These are phyloP conservation scores for Eurois occulta DNA, from an alignment of 2,888 invertebrate species.

Conservation along the genomic window DNA sequence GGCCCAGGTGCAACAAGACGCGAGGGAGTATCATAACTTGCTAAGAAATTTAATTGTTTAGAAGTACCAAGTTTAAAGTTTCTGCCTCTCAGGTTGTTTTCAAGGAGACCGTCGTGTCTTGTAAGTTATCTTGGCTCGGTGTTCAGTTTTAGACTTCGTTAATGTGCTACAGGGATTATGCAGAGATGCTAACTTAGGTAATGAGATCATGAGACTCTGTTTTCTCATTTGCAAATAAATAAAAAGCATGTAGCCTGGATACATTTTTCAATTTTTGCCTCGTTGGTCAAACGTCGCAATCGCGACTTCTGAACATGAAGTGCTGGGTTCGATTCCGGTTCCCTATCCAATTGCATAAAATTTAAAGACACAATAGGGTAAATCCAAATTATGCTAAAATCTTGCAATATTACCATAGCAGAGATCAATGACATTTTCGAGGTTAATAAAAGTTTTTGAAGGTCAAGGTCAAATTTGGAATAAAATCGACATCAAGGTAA, in stretches of 20 bases:
- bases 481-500: too few relatives aligned
- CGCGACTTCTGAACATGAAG: too few relatives aligned
- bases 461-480: too few relatives aligned
- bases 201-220: slow-evolving; percentile 2
- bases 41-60: slow-evolving; percentile 70
- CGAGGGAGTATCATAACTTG: slow-evolving; percentile 69
- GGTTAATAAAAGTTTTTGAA: too few relatives aligned
- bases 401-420: too few relatives aligned
- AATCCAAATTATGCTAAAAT: too few relatives aligned
- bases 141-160: background rate
- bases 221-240: background rate
- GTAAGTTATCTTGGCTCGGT: slow-evolving; percentile 32
- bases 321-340: too few relatives aligned
- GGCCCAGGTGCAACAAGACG: slow-evolving; percentile 70
- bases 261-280: background rate
- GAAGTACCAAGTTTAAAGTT: slow-evolving; percentile 64
- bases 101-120: slow-evolving; percentile 29
- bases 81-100: slow-evolving; percentile 33
- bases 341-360: too few relatives aligned
- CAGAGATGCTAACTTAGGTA: background rate
- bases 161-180: slow-evolving; percentile 8
- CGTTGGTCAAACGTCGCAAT: too few relatives aligned
- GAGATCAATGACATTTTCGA: too few relatives aligned
- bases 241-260: background rate
- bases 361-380: too few relatives aligned